Evolutionary conservation across 2,113 vertebrate genomes (phyloP).

Genomic region (Pelecanoides urinatrix): DNA sequence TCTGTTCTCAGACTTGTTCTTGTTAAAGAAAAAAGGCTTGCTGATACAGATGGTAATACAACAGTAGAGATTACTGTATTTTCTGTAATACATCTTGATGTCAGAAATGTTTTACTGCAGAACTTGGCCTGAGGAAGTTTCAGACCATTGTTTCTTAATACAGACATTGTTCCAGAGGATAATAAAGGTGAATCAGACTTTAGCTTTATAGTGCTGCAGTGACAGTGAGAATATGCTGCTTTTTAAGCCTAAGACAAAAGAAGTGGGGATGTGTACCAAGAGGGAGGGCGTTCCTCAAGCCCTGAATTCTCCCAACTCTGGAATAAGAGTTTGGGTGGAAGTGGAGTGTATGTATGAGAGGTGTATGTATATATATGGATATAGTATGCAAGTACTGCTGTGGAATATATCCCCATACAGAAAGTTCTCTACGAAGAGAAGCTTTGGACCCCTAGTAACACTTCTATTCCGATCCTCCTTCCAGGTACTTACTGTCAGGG

Average conservation of each 20-base stretch:
- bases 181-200: neutral
- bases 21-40: neutral
- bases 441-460: neutral
- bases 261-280: neutral
- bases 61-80: neutral
- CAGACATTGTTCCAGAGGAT: neutral
- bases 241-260: neutral
- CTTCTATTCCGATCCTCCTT: neutral
- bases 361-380: no score
- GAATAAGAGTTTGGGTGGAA: neutral
- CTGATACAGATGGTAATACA: neutral
- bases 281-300: neutral
- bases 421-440: neutral
- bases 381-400: neutral
- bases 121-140: neutral
- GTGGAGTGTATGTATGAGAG: neutral
- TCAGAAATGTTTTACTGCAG: neutral
- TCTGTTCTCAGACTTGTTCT: neutral
- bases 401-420: neutral
- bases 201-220: neutral
- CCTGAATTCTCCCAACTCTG: neutral
- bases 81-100: neutral
- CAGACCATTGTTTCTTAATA: neutral
- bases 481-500: no score
- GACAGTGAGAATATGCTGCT: neutral